phyloP scores from a whole-genome alignment of 2,888 invertebrate species.

The Dicranocentrus wangi region DNA sequence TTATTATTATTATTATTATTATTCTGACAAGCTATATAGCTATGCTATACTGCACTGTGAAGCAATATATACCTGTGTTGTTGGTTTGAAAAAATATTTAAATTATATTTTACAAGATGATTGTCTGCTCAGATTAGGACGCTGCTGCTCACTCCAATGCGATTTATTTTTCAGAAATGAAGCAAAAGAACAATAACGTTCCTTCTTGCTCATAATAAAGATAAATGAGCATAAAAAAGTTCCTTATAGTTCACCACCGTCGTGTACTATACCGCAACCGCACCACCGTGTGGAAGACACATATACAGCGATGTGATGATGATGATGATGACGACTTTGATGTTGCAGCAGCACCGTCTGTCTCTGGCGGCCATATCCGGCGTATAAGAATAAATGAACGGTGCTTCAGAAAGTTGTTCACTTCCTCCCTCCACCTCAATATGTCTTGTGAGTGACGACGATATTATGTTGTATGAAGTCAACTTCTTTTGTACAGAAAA shows the following conservation, averaged over 20 bases:
- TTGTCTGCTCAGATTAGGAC: slow-evolving; percentile 8
- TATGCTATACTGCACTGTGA: too few relatives aligned
- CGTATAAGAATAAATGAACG: slow-evolving; percentile 45
- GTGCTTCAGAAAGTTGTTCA: slow-evolving; percentile 50
- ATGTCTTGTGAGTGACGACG: slow-evolving; percentile 2
- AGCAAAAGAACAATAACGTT: slow-evolving; percentile 22
- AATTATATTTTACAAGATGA: slow-evolving; percentile 25
- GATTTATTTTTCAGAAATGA: slow-evolving; percentile 14
- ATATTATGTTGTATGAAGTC: neutral
- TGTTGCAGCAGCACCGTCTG: neutral
- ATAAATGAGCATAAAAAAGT: slow-evolving; percentile 25
- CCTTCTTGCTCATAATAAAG: too few relatives aligned
- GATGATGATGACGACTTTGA: too few relatives aligned
- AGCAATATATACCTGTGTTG: neutral
- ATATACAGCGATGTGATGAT: too few relatives aligned
- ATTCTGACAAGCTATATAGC: too few relatives aligned
- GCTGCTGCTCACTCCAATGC: neutral
- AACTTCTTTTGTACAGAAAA: too few relatives aligned
- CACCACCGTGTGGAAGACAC: too few relatives aligned
- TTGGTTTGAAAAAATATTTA: slow-evolving; percentile 8
- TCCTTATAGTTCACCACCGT: neutral
- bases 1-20: too few relatives aligned
- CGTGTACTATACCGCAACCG: too few relatives aligned
- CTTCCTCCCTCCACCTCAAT: slow-evolving; percentile 29
- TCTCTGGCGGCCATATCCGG: slow-evolving; percentile 35